A percentile compares a stretch with the other conserved stretches of the same genome.
These are phyloP conservation scores for Trididemnum clinides DNA, from an alignment of 23 tunicate species.

Conservation along the genomic window DNA sequence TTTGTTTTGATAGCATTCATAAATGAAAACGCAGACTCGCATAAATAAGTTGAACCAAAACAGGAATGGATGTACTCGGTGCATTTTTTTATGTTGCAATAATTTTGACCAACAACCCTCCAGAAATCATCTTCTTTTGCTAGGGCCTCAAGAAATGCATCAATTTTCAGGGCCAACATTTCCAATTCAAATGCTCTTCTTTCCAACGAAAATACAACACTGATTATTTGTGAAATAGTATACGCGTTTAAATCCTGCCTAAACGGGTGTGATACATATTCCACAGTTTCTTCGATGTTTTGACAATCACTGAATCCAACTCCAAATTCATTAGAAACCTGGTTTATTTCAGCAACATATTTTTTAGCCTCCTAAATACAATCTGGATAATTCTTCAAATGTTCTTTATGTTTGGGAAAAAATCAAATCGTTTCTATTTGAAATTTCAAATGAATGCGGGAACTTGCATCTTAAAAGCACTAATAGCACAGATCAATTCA, in stretches of 20 bases:
- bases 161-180: conserved; percentile 23
- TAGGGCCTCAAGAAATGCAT: conserved; percentile 21
- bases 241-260: conserved; percentile 26
- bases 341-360: background rate
- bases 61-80: conserved; percentile 10
- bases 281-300: conserved; percentile 1
- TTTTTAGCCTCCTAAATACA: background rate
- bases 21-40: too few species aligned
- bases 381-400: background rate
- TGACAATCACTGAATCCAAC: conserved; percentile 11
- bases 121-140: conserved; percentile 19
- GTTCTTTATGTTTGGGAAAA: background rate
- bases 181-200: conserved; percentile 38
- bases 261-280: conserved; percentile 18
- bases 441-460: background rate
- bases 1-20: conserved; percentile 21
- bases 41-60: too few species aligned
- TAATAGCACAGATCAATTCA: too few species aligned
- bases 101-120: too few species aligned
- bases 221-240: conserved; percentile 10
- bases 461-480: background rate
- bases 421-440: background rate
- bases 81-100: conserved; percentile 29
- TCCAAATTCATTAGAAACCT: background rate
- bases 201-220: conserved; percentile 29